Evolutionary conservation across 2,113 vertebrate species (phyloP), one percentile per base, ranked within the genome.

Genomic region (Prolemur simus): DNA sequence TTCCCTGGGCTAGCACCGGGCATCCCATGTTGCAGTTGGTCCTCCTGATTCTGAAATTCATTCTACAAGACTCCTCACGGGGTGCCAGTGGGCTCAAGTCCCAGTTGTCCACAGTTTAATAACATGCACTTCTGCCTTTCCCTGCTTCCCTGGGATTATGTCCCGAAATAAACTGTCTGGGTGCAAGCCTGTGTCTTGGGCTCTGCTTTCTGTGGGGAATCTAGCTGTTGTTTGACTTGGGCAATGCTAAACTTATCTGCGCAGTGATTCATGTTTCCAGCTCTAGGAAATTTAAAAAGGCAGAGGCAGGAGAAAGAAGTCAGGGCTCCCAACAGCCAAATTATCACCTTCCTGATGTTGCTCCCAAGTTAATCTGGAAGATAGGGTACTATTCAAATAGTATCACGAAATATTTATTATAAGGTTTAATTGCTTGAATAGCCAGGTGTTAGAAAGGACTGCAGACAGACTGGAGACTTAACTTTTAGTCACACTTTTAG

Each of bases 221-320:
- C 29, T 17, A 56, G 27, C 63, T 73, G 39, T 45, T 63, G 23
- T 85, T 64, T 73, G 71, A 78, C 11, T 39, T 63, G 54, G 37
- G n/a, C 64, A 49, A 20, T 45, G 37, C 34, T 66, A 29, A 87
- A 21, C 34, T 52, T 49, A 78, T 56, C 37, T 88, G 54, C 52
- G 8, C 23, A 66, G 64, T 29, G 37, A 54, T 77, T 37, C 73
- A 47, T 52, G 14, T 84, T 84, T 56, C 15, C 34, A 94, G 52
- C 27, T 91, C 56, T 23, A 42, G 77, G 87, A 73, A 82, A 68
- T 39, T 81, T 14, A 32, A 63, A 58, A 86, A 49, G 12, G n/a
- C n/a, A 84, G 83, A 83, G 68, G 42, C 83, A 81, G 42, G 69
- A 69, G 54, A 91, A 91, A 39, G 87, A 92, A 96, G 83, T 91